Evolutionary conservation across 2,888 invertebrate species (phyloP), one percentile per base, ranked within the genome.

Genomic region (Eristalis intricaria): DNA sequence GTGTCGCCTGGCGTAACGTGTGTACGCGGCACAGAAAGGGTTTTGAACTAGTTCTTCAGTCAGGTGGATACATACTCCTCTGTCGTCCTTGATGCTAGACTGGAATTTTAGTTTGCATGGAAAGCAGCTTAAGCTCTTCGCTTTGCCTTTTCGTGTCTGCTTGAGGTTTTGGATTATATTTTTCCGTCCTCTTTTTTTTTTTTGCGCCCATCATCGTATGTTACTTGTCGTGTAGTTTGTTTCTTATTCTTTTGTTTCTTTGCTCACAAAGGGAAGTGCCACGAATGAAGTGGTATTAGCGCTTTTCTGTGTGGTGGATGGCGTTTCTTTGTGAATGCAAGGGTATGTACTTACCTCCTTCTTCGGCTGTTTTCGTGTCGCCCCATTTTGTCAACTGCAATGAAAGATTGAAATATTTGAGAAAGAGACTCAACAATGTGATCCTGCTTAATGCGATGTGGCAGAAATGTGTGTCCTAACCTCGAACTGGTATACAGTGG

Each of bases 321-420:
- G 70, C 26, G 65, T 63, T 43, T 77, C 11, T 70, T 77, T 82
- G 65, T 74, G 38, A 23, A 32, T 63, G 64, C 50, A 64, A 64
- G 60, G 63, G 76, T 58, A 40, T 80, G 1, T 70, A 89, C 91
- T 89, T 90, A 92, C 92, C 90, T 89, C 90, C 91, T 89, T 90
- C 90, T 91, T 91, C 90, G 91, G 89, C 91, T 90, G 90, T 85
- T 90, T 91, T 92, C 90, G 90, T 91, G 89, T 92, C 92, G 91
- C 94, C 94, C 94, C 96, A 96, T 96, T 96, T 96, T 94, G 96
- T 96, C 95, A 96, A 96, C 94, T 96, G 95, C 50, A 77, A 76
- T 87, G 94, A 82, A 74, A 68, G 74, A 65, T 40, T 4, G 22
- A 70, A 74, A 66, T 23, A 60, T 5, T 23, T 23, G 26, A n/a